Conservation (phyloP, 2,888 invertebrate species). For the Rotaria macrura region DNA sequence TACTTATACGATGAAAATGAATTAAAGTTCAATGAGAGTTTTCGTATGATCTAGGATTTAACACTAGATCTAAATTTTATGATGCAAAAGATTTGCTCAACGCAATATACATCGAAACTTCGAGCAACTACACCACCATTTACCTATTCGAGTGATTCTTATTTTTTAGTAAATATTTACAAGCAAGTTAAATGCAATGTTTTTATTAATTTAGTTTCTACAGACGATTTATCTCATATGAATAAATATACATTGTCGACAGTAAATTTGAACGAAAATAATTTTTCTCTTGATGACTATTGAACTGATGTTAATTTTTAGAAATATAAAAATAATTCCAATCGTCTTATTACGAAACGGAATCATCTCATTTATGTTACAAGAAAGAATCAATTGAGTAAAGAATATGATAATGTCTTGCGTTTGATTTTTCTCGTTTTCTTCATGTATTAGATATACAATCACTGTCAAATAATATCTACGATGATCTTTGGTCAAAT, state of each 20-base stretch:
- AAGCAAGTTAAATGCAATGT: neutral
- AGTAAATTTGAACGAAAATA: neutral
- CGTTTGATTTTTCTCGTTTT: neutral
- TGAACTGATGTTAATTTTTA: neutral
- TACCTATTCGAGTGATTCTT: neutral
- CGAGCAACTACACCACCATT: neutral
- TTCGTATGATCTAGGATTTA: neutral
- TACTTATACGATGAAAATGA: too few relatives aligned
- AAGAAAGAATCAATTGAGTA: neutral
- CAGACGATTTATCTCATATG: neutral
- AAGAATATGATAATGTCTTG: neutral
- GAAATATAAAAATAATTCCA: neutral
- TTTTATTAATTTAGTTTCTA: neutral
- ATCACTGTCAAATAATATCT: neutral
- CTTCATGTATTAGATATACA: neutral
- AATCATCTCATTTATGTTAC: neutral
- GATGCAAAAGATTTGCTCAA: neutral
- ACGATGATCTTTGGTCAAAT: neutral
- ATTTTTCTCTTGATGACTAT: neutral
- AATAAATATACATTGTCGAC: slow-evolving; percentile 21
- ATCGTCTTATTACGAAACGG: neutral
- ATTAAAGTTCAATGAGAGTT: too few relatives aligned
- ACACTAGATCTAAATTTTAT: neutral
- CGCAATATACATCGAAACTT: neutral
- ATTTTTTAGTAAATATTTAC: too few relatives aligned